These are phyloP conservation scores for Pseudeuparius sepicola DNA, from an alignment of 2,888 invertebrate species.

Conservation along the genomic window DNA sequence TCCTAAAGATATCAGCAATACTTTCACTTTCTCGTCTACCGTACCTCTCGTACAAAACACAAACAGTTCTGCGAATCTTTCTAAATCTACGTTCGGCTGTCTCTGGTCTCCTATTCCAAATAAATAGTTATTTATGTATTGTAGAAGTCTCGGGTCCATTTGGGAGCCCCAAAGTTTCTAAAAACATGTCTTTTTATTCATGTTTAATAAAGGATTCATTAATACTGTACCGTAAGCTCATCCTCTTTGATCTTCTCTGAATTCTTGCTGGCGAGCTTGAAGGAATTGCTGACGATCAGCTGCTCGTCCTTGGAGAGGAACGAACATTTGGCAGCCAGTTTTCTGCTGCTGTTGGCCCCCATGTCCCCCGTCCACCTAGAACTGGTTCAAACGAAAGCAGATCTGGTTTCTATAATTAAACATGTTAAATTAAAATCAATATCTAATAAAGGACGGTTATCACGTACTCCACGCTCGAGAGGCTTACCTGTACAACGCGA, in stretches of 20 bases:
- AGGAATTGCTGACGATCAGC: conserved; percentile 51
- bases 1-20: conserved; percentile 49
- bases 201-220: not conserved
- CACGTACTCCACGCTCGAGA: too few relatives aligned
- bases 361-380: too few relatives aligned
- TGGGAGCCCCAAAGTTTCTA: conserved; percentile 62
- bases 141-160: conserved; percentile 56
- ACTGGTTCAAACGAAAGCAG: too few relatives aligned
- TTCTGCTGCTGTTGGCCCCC: conserved; percentile 51
- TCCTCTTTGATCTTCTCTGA: conserved; percentile 55
- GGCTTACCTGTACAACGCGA: too few relatives aligned
- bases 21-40: conserved; percentile 51
- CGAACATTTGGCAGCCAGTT: conserved; percentile 54
- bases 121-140: conserved; percentile 57
- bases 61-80: conserved; percentile 57
- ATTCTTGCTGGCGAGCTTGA: conserved; percentile 53
- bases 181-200: conserved; percentile 20
- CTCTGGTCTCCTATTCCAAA: conserved; percentile 49
- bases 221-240: conserved; percentile 52
- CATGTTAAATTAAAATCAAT: too few relatives aligned
- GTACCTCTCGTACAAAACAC: conserved; percentile 60
- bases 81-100: conserved; percentile 46
- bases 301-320: conserved; percentile 54
- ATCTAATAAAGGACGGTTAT: too few relatives aligned
- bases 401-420: too few relatives aligned